These are phyloP conservation scores for Chitala chitala DNA, from an alignment of 2,113 vertebrate genomes.

Conservation along the genomic window DNA sequence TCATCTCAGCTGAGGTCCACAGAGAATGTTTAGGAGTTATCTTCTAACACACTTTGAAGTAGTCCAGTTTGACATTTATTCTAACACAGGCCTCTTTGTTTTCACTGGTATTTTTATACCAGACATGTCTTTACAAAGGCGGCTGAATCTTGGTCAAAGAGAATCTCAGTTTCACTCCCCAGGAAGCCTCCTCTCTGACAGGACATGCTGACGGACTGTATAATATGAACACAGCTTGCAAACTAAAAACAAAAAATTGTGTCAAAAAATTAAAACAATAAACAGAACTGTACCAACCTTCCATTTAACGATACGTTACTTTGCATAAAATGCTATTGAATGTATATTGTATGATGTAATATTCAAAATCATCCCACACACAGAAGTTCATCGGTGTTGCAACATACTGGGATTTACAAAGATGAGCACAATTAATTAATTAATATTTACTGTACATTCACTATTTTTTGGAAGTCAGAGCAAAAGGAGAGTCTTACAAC, in stretches of 20 bases:
- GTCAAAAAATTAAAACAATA: neutral
- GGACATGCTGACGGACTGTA: neutral
- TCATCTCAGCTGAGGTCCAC: neutral
- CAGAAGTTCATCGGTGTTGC: too few relatives aligned
- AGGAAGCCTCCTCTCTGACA: neutral
- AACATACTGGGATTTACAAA: neutral
- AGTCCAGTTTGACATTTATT: conserved; percentile 11
- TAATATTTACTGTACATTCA: neutral
- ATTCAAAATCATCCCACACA: too few relatives aligned
- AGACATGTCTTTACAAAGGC: conserved; percentile 2
- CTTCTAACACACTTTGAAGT: neutral
- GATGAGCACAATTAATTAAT: too few relatives aligned
- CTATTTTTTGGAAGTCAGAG: neutral
- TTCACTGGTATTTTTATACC: neutral
- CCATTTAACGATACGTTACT: neutral
- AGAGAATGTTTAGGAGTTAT: neutral
- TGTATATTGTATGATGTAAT: neutral
- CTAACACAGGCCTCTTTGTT: neutral
- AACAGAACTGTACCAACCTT: neutral
- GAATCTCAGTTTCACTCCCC: conserved; percentile 10
- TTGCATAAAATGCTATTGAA: neutral
- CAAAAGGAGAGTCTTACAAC: neutral
- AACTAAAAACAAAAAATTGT: neutral
- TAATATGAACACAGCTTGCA: conserved; percentile 3
- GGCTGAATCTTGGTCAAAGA: neutral